A percentile compares a stretch with the other conserved stretches of the same genome.
These are phyloP conservation scores for Lucinisca nassula DNA, from an alignment of 2,888 invertebrate species.

Conservation along the genomic window DNA sequence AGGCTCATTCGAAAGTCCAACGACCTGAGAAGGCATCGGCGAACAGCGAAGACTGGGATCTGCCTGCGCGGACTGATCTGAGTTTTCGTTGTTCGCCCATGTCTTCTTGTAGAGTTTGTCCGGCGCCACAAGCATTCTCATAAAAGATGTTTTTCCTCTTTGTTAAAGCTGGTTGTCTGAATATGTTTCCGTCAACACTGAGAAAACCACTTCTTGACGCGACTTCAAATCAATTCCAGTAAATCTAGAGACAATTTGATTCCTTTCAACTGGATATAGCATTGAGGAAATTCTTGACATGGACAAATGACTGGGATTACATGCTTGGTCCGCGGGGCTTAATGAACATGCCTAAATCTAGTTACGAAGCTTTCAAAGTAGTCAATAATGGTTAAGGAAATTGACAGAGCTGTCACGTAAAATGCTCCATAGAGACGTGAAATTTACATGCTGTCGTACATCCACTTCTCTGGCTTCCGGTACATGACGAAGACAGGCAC, in stretches of 20 bases:
- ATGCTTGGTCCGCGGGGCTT: conserved; percentile 54
- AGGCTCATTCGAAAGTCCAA: too few relatives aligned
- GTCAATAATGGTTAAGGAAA: conserved; percentile 68
- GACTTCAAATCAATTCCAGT: conserved; percentile 62
- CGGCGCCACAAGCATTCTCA: too few relatives aligned
- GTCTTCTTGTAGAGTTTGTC: too few relatives aligned
- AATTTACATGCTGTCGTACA: conserved; percentile 15
- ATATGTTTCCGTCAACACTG: neutral
- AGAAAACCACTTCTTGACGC: conserved; percentile 32
- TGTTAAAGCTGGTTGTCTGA: neutral
- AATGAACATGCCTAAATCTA: conserved; percentile 69
- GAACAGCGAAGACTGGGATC: too few relatives aligned
- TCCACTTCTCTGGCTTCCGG: conserved; percentile 44
- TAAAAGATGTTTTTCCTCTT: neutral
- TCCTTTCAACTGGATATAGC: conserved; percentile 59
- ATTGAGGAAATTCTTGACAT: conserved; percentile 69
- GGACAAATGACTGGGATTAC: conserved; percentile 73
- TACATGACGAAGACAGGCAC: conserved; percentile 57
- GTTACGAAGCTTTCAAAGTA: conserved; percentile 63
- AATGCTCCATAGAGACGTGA: conserved; percentile 50
- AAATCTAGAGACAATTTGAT: conserved; percentile 65
- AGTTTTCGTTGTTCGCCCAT: too few relatives aligned
- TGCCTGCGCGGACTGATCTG: too few relatives aligned
- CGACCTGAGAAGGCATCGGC: too few relatives aligned
- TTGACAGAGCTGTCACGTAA: conserved; percentile 63